Base-by-base conservation (phyloP, 2,113 vertebrate genomes). In the Mirounga angustirostris region DNA sequence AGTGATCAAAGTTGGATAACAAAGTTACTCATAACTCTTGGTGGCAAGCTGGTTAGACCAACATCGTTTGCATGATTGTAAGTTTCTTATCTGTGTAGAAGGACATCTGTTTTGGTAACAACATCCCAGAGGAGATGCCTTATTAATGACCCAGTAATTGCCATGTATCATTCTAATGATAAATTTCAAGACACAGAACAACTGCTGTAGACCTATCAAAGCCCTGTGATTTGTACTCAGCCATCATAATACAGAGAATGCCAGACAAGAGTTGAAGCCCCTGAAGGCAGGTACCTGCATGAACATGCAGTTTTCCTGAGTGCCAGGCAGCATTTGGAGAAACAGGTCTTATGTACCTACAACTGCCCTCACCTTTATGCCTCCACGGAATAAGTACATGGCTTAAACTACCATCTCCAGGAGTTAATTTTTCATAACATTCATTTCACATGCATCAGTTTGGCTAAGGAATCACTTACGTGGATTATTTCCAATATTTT, bases 111-210 rank as follows among this genome's bases (percentile, higher is more conserved):
- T 61, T 91, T 50, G 69, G 24, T 43, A 54, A 67, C 40, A 11
- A 89, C 3, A 33, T 14, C 30, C 6, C 43, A 63, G 80, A 61
- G 12, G 40, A 79, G 2, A 56, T 19, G 81, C n/a, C 67, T 91
- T 65, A 43, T 33, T 36, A 50, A 30, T 56, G 6, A 30, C 22
- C 52, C 22, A 86, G 16, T 36, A 40, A 67, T 26, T 86, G 12
- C 19, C 50, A 63, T 30, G 7, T 24, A 54, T 16, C 22, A 58
- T 3, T 73, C 33, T 69, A 65, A 81, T 22, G 43, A 33, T 18
- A 80, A 59, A 92, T 80, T 43, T 89, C 26, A 96, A 58, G 50
- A 87, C 61, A 69, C 4, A n/a, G 58, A 93, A 59, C 52, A 79
- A n/a, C 13, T 46, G 24, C 13, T 22, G 14, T 18, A 43, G 83